Evolutionary conservation across 1,140 invertebrate species (phyloP), one percentile per base, ranked within the genome.

Genomic region (Apis cerana): DNA sequence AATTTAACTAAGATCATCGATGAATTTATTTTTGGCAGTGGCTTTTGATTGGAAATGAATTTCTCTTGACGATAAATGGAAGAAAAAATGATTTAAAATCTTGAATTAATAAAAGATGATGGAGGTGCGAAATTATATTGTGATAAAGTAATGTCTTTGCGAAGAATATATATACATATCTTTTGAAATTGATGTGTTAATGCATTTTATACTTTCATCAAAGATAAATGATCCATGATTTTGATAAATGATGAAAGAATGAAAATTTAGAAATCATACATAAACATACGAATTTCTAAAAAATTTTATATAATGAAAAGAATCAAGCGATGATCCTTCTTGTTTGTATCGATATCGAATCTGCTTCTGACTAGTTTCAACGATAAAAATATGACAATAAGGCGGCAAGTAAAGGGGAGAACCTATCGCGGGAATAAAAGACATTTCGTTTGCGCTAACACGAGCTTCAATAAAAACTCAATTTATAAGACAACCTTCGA

Each of bases 401-500:
- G 61, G 59, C 54, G 61, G 48, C 23, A 21, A 71, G 50, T 21
- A 56, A 71, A 59, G 67, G 62, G 27, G 62, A 52, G n/a, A 33
- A 48, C 11, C 75, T 83, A 86, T 87, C 85, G 76, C 62, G 43
- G 17, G 75, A 83, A 86, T 86, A 80, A 84, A 82, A 81, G 58
- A 58, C 85, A 71, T 82, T 87, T 78, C 85, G 77, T 79, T 59
- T 54, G 77, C 72, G 72, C 59, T 71, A 43, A 82, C 58, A 59
- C 59, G 78, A 84, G 19, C 43, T 64, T 72, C 71, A 88, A 87
- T 80, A 84, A 86, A 84, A 89, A 81, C 75, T 88, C 84, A 83
- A 89, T 90, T 90, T 90, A 90, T 89, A 89, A 84, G 78, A 48
- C 70, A 86, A 90, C 83, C 90, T 82, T 85, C 86, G 88, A 90